Percentiles rank a stretch among this genome's conserved stretches.
These are phyloP conservation scores for Quiscalus mexicanus DNA, from an alignment of 2,113 vertebrate genomes.

Conservation along the genomic window DNA sequence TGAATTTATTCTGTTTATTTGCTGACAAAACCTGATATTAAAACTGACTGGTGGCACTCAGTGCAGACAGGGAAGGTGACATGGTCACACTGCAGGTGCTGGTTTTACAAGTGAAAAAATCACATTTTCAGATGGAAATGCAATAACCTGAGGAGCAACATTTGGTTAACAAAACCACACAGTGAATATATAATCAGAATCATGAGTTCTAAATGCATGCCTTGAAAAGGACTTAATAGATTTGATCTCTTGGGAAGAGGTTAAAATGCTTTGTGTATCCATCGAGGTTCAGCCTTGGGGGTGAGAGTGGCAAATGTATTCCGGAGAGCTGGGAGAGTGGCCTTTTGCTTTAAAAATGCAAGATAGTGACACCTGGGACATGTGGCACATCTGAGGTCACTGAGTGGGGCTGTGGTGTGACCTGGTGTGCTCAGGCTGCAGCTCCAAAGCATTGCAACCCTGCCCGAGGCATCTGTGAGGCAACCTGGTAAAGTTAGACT, in stretches of 20 bases:
- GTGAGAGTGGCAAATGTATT: neutral
- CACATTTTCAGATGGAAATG: neutral
- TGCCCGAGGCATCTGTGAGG: fast-evolving
- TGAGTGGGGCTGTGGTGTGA: neutral
- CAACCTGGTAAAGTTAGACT: neutral
- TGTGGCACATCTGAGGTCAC: neutral
- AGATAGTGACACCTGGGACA: neutral
- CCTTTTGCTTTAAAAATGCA: neutral
- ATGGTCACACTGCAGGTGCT: neutral
- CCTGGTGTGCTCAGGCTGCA: neutral
- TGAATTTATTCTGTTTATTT: neutral
- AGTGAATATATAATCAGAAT: neutral
- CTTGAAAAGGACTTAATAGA: neutral
- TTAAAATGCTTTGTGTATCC: neutral
- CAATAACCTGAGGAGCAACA: neutral
- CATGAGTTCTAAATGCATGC: neutral
- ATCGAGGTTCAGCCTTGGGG: neutral
- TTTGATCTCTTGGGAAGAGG: neutral
- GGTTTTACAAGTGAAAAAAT: neutral
- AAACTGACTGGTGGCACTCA: neutral
- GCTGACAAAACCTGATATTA: neutral
- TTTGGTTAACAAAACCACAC: neutral
- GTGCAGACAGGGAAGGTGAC: neutral
- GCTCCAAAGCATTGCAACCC: neutral
- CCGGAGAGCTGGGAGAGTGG: neutral